Base-by-base conservation (phyloP, 2,113 vertebrate species). In the Ranitomeya variabilis region DNA sequence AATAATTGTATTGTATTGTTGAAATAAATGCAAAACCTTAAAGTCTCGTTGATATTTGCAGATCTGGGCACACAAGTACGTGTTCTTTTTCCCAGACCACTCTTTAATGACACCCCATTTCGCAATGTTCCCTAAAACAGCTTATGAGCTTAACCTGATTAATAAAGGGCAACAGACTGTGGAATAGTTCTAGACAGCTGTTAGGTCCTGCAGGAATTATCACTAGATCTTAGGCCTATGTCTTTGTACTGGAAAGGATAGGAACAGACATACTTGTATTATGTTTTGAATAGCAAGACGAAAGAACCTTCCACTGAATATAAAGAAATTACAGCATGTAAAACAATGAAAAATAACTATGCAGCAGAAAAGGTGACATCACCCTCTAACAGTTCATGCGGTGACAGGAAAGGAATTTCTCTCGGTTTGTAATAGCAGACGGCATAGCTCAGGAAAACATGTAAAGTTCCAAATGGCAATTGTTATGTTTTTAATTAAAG, bases 401-500 rank as follows among this genome's bases (percentile, higher is more conserved):
- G 87, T 89, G 87, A 89, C 80, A 85, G 74, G 87, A 89, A 89
- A 89, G 87, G 87, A 89, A 89, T 89, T 89, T 89, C 87, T 89
- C 81, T 85, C 82, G 51, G 85, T 89, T 89, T 89, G 87, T 89
- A 89, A 85, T 23, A 89, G 87, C 87, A 89, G 87, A 89, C 81
- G 87, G 87, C 81, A 89, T 73, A 85, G 45, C 69, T 77, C 87
- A 89, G 62, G 82, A 89, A 89, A 89, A 89, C 87, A 85, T 88
- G 80, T 79, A 79, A 84, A 85, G 87, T 85, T 89, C 87, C 87
- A 89, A 89, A 89, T 89, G 87, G 87, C 87, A 89, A 84, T 85
- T 85, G 82, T 89, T 83, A 89, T 89, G 87, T 89, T 89, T 89
- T 89, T 89, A 89, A 89, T 89, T 89, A 89, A 78, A 78, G 73